Conservation (phyloP, 2,113 vertebrate genomes). For the Phylloscopus trochilus region DNA sequence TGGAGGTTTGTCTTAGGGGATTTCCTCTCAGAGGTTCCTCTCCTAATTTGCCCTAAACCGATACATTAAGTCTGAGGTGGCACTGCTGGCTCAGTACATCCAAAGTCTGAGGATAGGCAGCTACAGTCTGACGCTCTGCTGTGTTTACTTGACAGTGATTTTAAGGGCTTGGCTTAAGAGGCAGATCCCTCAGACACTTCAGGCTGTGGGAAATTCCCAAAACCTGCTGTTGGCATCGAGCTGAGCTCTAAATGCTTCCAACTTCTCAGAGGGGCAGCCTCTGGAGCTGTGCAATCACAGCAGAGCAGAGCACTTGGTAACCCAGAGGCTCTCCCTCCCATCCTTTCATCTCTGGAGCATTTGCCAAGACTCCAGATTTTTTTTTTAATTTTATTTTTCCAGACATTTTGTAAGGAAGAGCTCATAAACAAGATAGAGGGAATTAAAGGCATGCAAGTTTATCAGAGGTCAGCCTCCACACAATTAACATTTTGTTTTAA, state of each 20-base stretch:
- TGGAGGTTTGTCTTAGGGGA: too few relatives aligned
- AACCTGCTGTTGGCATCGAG: not conserved
- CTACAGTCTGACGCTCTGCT: not conserved
- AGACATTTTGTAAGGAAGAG: not conserved
- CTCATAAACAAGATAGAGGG: not conserved
- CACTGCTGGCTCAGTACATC: fast-evolving
- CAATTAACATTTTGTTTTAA: not conserved
- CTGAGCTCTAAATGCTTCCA: not conserved
- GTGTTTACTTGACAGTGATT: not conserved
- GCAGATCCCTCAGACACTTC: not conserved
- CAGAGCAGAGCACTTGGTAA: too few relatives aligned
- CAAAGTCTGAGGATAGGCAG: not conserved
- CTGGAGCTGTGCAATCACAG: not conserved
- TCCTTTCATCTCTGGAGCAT: not conserved
- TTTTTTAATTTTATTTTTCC: not conserved
- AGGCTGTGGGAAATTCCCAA: not conserved
- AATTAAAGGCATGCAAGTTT: fast-evolving
- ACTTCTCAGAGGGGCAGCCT: not conserved
- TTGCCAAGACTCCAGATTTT: not conserved
- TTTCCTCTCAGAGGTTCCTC: too few relatives aligned
- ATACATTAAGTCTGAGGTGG: not conserved
- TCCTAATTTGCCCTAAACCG: too few relatives aligned
- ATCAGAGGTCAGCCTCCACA: not conserved
- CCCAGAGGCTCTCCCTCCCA: not conserved
- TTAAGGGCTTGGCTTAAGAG: not conserved